Conservation (phyloP, 2,888 invertebrate species). For the Eupithecia dodoneata region DNA sequence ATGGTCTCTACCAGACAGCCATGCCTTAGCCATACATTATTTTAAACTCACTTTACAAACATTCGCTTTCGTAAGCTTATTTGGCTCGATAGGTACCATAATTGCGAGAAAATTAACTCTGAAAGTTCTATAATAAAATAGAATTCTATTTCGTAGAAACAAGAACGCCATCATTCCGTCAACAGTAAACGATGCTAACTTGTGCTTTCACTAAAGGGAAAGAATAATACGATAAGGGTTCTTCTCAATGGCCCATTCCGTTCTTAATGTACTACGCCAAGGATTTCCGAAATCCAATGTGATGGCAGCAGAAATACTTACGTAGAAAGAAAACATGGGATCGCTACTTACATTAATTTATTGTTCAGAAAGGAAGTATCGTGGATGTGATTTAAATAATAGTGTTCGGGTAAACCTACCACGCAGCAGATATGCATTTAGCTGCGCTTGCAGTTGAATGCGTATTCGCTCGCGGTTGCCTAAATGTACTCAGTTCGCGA, state of each 20-base stretch:
- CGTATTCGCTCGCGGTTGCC: too few species aligned
- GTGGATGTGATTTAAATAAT: not conserved
- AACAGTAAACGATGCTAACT: constrained; percentile 44
- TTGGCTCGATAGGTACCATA: too few species aligned
- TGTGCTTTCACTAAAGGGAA: constrained; percentile 53
- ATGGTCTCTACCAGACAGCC: too few species aligned
- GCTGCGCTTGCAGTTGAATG: too few species aligned
- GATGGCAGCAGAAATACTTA: constrained; percentile 47
- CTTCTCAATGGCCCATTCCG: constrained; percentile 60
- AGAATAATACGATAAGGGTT: constrained; percentile 63
- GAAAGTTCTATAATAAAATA: not conserved
- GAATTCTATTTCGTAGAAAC: constrained; percentile 21
- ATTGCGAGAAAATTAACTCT: too few species aligned
- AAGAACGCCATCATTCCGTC: constrained; percentile 31
- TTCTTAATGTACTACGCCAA: constrained; percentile 51
- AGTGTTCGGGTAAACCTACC: too few species aligned
- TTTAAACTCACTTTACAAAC: too few species aligned
- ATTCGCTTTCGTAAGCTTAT: too few species aligned
- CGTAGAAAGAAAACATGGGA: constrained; percentile 36
- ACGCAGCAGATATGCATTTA: too few species aligned
- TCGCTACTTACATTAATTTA: constrained; percentile 15
- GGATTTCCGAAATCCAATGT: constrained; percentile 57
- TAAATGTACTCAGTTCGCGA: too few species aligned
- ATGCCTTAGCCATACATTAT: too few species aligned
- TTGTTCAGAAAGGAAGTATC: not conserved